phyloP scores from a whole-genome alignment of 2,797 vertebrate species.

The Cyclopterus lumpus region DNA sequence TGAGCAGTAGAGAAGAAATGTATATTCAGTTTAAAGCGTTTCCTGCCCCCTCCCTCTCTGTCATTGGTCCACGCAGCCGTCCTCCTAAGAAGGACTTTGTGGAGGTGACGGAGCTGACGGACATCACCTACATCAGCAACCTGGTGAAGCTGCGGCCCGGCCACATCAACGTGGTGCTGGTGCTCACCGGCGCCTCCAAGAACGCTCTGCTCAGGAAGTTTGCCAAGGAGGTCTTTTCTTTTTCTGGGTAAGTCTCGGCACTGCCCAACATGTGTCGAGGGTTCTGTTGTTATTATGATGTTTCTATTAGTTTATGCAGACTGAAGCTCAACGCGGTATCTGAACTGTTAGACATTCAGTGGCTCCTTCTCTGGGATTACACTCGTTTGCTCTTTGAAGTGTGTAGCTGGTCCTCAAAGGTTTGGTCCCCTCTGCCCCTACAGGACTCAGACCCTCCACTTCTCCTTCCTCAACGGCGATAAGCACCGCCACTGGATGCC shows the following conservation, averaged over 20 bases:
- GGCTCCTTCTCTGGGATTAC: no score
- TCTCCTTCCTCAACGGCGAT: constrained; percentile 96
- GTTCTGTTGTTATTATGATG: background rate
- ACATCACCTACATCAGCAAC: constrained; percentile 94
- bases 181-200: constrained; percentile 91
- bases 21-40: no score
- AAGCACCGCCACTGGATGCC: constrained; percentile 94
- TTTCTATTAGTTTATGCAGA: background rate
- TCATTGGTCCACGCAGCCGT: constrained; percentile 76
- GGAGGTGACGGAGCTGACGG: constrained; percentile 94
- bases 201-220: constrained; percentile 92
- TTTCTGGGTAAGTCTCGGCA: constrained; percentile 88
- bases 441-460: constrained; percentile 93
- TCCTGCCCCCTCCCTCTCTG: no score
- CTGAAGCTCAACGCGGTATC: background rate
- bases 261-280: background rate
- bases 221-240: constrained; percentile 94
- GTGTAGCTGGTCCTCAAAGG: no score
- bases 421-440: no score
- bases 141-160: constrained; percentile 93
- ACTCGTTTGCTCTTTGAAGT: no score
- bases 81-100: constrained; percentile 94
- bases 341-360: no score
- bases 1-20: no score
- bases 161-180: constrained; percentile 94